Base-by-base conservation (phyloP, 2,888 invertebrate genomes). In the Pimpla rufipes region DNA sequence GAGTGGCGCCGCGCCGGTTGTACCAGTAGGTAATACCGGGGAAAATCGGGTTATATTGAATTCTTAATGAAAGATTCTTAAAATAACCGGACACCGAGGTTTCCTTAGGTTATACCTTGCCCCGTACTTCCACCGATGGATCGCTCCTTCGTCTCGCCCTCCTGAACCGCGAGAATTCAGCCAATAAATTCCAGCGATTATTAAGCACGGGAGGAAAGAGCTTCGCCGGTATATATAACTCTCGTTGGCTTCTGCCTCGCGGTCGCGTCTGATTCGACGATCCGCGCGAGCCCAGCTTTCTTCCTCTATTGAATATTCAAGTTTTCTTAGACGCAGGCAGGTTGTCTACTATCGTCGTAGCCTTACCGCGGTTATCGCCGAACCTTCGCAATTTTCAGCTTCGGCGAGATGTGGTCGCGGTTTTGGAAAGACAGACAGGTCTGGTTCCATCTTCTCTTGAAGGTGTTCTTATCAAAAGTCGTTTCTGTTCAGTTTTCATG, bases 161-260 rank as follows among this genome's bases (percentile, higher is more conserved):
- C 5, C 29, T 29, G 29, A 29, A 29, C 29, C 68, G 11, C 62
- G 86, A 85, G 86, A 87, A 87, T 85, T 86, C 83, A 85, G 87
- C 87, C 90, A 89, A 91, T 91, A 91, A 91, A 91, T 91, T 91
- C 90, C 89, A 87, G 47, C 87, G 88, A 88, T 91, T 91, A 90
- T 91, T 91, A 90, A 91, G 88, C 87, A 87, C 29, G 85, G 88
- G 75, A 77, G 80, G 80, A 80, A 83, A 83, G 83, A 77, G 68
- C 68, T 68, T 57, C 52, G 3, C 67, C 62, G 16, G 40, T 70
- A 73, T 37, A 74, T 13, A 76, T 59, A 42, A 11, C 29, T 52
- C 10, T 68, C 18, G 52, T 21, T 40, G 16, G 35, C n/a, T 21
- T 37, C 13, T 21, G 21, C 50, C 40, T 29, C 42, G 21, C 6